Conservation (phyloP, 2,888 invertebrate genomes). For the Acanthacorydalis orientalis region DNA sequence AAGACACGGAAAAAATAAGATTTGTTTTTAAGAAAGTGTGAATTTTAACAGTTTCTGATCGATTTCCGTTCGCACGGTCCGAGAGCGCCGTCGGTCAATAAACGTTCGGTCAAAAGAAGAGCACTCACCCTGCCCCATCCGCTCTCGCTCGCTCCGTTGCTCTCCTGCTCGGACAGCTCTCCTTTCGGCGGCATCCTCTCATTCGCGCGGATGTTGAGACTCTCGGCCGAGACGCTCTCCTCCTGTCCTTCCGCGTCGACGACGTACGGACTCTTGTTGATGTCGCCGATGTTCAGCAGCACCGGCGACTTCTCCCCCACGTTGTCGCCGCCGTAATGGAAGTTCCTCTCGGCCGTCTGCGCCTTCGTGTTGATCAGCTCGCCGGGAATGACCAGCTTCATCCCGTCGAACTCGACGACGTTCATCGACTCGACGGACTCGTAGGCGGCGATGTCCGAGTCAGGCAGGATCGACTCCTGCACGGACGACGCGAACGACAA, state of each 20-base stretch:
- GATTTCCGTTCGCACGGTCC: too few species aligned
- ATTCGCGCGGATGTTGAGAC: conserved; percentile 64
- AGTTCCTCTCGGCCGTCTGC: conserved; percentile 21
- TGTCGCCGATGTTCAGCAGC: conserved; percentile 22
- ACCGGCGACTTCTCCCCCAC: conserved; percentile 16
- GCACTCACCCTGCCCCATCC: conserved; percentile 54
- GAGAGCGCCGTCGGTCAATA: too few species aligned
- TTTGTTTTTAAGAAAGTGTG: too few species aligned
- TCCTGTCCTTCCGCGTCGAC: conserved; percentile 14
- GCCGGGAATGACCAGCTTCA: conserved; percentile 20
- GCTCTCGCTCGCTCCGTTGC: conserved; percentile 63
- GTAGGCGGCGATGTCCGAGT: conserved; percentile 24
- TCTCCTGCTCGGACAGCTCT: conserved; percentile 74
- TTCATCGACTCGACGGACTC: not conserved
- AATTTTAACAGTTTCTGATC: too few species aligned
- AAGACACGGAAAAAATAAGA: too few species aligned
- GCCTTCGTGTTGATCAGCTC: conserved; percentile 20
- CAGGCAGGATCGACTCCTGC: conserved; percentile 22
- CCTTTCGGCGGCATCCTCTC: conserved; percentile 78
- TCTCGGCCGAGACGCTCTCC: conserved; percentile 21
- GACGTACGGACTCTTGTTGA: conserved; percentile 18
- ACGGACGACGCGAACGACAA: too few species aligned
- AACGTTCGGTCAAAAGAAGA: too few species aligned
- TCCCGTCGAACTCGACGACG: conserved; percentile 29
- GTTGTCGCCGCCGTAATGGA: conserved; percentile 15